These are phyloP conservation scores for Pediacus dermestoides DNA, from an alignment of 2,888 invertebrate species.

Conservation along the genomic window DNA sequence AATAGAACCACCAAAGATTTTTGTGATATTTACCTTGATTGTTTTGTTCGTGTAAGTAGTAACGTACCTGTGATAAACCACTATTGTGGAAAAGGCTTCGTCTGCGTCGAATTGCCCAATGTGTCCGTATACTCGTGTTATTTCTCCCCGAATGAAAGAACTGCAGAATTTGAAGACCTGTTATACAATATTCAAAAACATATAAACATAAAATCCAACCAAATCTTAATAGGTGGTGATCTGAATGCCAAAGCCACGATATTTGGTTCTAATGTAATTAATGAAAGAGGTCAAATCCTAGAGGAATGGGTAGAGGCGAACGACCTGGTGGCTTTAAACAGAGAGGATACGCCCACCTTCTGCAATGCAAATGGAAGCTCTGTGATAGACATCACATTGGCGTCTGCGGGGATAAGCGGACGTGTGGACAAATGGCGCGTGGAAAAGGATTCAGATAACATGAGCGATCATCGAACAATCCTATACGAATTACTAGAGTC, in stretches of 20 bases:
- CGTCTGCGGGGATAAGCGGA: background rate
- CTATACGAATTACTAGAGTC: too few species aligned
- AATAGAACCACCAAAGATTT: slow-evolving; percentile 2
- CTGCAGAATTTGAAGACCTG: slow-evolving; percentile 14
- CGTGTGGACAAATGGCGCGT: background rate
- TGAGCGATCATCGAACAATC: too few species aligned
- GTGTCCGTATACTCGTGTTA: slow-evolving; percentile 12
- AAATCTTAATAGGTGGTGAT: slow-evolving; percentile 11
- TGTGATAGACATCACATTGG: background rate
- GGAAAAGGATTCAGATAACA: too few species aligned
- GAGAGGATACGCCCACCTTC: slow-evolving; percentile 1
- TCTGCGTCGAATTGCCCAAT: slow-evolving; percentile 8
- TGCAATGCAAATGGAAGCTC: background rate
- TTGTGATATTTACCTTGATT: slow-evolving; percentile 9
- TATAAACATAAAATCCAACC: slow-evolving; percentile 8
- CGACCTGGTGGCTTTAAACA: background rate
- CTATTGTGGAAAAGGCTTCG: slow-evolving; percentile 6
- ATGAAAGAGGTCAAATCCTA: background rate
- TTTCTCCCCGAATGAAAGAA: slow-evolving; percentile 16
- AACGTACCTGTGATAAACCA: slow-evolving; percentile 1
- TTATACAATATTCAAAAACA: slow-evolving; percentile 12
- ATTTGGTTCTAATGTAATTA: background rate
- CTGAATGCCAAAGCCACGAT: slow-evolving; percentile 12
- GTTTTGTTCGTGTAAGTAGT: slow-evolving; percentile 4
- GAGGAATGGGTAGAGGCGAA: background rate